Evolutionary conservation across 2,888 invertebrate species (phyloP), one percentile per base, ranked within the genome.

Genomic region (Sarcophaga rosellei): DNA sequence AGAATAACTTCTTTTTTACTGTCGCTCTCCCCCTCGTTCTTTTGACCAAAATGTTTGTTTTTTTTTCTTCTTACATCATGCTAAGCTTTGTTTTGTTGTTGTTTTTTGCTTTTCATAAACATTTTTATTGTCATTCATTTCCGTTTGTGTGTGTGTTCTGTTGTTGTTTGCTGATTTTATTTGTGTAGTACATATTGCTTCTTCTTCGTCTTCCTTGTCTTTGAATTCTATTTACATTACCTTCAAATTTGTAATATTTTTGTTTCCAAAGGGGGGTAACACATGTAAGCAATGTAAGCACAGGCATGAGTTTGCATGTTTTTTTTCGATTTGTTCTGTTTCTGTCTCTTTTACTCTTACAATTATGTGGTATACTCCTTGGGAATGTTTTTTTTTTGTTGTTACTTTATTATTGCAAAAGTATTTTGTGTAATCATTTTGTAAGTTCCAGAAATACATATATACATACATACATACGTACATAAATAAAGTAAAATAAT

Each of bases 101-200:
- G 61, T 44, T 68, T n/a, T 76, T 17, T 76, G 53, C 74, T 72
- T 80, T 80, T 72, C 59, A 72, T 66, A 80, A 80, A 80, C 78
- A 83, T 78, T 78, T 83, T 83, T 83, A 86, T 78, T 74, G 83
- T 83, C 83, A 79, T 61, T 76, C 75, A 75, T 84, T 79, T 84
- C 79, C 80, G 84, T 76, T 80, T 72, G 66, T 75, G 35, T 35
- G 35, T 35, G 35, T 25, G 25, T 5, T 35, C 35, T 47, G 68
- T 76, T 59, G 45, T 35, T 69, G 21, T 35, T 35, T 57, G 17
- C 45, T 44, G 35, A 53, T 45, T 57, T 23, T 47, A 45, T 72
- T 72, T 65, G 17, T 20, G 17, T 20, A n/a, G 65, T 12, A n/a
- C 35, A n/a, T 15, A 25, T 65, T 65, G 17, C 61, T 75, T 25